A percentile compares a stretch with the other conserved stretches of the same genome.
phyloP scores from a whole-genome alignment of 2,113 vertebrate genomes.

The Scytalopus superciliaris region DNA sequence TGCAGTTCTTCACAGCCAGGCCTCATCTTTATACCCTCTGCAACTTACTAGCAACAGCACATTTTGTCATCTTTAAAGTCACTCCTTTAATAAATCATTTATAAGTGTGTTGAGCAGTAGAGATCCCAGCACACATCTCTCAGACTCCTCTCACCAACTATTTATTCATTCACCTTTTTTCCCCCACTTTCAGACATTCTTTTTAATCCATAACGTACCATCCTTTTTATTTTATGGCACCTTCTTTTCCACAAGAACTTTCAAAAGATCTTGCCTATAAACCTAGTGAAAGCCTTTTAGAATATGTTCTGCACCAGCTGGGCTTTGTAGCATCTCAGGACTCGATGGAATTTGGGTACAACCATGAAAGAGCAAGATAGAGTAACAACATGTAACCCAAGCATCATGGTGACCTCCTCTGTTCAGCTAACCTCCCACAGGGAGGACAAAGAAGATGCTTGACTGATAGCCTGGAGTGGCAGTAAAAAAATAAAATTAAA shows the following conservation, averaged over 20 bases:
- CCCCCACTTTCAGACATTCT: not conserved
- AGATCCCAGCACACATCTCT: not conserved
- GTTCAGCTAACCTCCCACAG: not conserved
- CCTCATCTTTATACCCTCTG: not conserved
- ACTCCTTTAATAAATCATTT: not conserved
- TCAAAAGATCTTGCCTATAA: not conserved
- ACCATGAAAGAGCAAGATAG: not conserved
- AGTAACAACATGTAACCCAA: not conserved
- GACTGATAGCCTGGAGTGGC: not conserved
- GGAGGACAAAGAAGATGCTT: not conserved
- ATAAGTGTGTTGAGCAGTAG: not conserved
- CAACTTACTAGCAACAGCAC: not conserved
- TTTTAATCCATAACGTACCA: not conserved
- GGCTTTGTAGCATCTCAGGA: not conserved
- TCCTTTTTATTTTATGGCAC: not conserved
- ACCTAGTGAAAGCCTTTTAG: not conserved
- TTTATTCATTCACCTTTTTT: not conserved
- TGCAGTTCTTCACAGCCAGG: not conserved
- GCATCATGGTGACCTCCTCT: not conserved
- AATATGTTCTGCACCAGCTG: rapidly evolving
- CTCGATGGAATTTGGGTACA: not conserved
- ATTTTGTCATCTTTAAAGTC: not conserved
- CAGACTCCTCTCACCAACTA: not conserved
- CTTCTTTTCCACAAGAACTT: not conserved
- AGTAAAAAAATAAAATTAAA: not conserved